These are phyloP conservation scores for Seladonia tumulorum DNA, from an alignment of 2,888 invertebrate genomes.

Conservation along the genomic window DNA sequence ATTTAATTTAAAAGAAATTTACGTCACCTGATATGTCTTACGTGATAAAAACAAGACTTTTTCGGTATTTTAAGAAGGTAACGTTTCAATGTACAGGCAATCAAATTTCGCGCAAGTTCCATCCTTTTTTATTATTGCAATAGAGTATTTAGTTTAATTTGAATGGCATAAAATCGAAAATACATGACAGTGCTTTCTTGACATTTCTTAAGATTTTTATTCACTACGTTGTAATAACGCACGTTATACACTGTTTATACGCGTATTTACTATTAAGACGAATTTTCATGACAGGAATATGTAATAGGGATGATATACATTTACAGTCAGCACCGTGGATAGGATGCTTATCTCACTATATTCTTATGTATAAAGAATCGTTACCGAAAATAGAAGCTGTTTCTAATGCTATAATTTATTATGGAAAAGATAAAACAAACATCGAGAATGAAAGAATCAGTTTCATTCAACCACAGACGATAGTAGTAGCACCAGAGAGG, in stretches of 20 bases:
- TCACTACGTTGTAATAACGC: slow-evolving; percentile 35
- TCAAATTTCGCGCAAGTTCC: slow-evolving; percentile 73
- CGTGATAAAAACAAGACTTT: slow-evolving; percentile 73
- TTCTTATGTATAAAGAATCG: background rate
- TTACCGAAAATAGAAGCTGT: background rate
- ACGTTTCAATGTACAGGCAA: slow-evolving; percentile 66
- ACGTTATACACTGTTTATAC: slow-evolving; percentile 62
- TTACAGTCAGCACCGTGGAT: background rate
- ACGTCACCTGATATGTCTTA: slow-evolving; percentile 80
- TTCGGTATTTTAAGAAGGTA: slow-evolving; percentile 75
- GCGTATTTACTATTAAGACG: slow-evolving; percentile 19
- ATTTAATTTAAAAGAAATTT: slow-evolving; percentile 54
- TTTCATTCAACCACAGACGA: no score
- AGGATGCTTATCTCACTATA: no score
- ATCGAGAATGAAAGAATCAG: background rate
- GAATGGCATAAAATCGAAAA: slow-evolving; percentile 24
- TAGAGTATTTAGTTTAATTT: slow-evolving; percentile 39
- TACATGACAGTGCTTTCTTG: slow-evolving; percentile 43
- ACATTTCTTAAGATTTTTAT: slow-evolving; percentile 58
- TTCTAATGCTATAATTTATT: background rate
- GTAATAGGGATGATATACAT: background rate
- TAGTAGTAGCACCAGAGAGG: no score
- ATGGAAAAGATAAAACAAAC: background rate
- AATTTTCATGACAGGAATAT: slow-evolving; percentile 24
- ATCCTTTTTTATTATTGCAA: slow-evolving; percentile 57